Conservation (phyloP, 2,113 vertebrate genomes). For the Seriola rivoliana region DNA sequence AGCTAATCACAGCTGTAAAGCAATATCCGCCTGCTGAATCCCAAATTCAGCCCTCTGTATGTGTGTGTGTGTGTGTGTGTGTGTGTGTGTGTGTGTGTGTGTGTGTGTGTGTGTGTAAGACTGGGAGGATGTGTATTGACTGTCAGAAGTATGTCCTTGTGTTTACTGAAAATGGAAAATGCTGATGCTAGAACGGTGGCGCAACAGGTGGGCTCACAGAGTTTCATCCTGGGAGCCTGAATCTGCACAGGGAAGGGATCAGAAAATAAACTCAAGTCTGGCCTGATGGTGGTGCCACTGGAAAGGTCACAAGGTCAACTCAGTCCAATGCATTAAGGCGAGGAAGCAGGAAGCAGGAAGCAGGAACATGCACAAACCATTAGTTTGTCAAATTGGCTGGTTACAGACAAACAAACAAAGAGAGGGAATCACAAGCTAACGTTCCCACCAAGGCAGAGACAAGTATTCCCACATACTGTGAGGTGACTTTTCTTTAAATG, state of each 20-base stretch:
- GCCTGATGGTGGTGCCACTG: neutral
- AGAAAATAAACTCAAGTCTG: neutral
- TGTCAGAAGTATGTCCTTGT: conserved; percentile 8
- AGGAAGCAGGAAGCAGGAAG: neutral
- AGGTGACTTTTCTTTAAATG: conserved; percentile 16
- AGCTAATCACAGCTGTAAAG: conserved; percentile 65
- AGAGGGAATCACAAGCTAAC: conserved; percentile 1
- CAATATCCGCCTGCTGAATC: conserved; percentile 62
- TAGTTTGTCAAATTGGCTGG: conserved; percentile 17
- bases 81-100: conserved; percentile 3
- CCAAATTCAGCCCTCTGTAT: conserved; percentile 30
- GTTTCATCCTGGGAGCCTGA: conserved; percentile 6
- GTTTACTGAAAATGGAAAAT: neutral
- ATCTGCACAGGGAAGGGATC: neutral
- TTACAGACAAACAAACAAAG: neutral
- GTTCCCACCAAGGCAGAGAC: conserved; percentile 3
- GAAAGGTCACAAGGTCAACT: conserved; percentile 11
- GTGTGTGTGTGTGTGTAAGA: conserved; percentile 12
- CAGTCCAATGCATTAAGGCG: neutral
- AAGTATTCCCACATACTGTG: conserved; percentile 18
- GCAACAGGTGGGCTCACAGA: neutral
- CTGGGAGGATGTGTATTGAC: conserved; percentile 13
- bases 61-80: neutral
- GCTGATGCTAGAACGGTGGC: neutral
- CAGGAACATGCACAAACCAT: neutral